Evolutionary conservation across 35 echinoderm and acorn worm genomes (phyloP).

Genomic region (Heliocidaris tuberculata): DNA sequence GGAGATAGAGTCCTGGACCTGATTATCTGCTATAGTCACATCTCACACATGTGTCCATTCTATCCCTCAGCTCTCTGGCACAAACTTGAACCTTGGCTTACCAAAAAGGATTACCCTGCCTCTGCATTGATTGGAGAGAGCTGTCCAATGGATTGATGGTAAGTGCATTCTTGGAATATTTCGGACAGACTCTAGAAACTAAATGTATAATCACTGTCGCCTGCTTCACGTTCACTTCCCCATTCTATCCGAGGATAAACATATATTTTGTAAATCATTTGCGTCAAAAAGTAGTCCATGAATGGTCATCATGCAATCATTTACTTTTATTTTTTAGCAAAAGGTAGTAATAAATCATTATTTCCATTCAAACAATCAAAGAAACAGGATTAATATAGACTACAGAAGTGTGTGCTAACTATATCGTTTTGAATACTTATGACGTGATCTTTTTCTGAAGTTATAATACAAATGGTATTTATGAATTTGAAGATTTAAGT

Average conservation of each 20-base stretch:
- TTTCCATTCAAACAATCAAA: too few species aligned
- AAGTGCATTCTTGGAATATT: conserved; percentile 3
- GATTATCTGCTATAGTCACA: neutral
- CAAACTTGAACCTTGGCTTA: conserved; percentile 8
- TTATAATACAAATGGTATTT: too few species aligned
- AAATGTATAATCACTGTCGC: neutral
- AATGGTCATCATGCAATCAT: too few species aligned
- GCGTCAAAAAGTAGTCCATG: neutral
- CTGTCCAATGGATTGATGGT: neutral
- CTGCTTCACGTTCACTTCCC: neutral
- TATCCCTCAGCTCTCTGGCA: neutral
- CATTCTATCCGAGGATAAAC: neutral
- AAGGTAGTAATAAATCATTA: too few species aligned
- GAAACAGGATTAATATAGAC: too few species aligned
- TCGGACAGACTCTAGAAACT: neutral
- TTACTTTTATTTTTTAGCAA: too few species aligned
- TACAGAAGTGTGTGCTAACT: too few species aligned
- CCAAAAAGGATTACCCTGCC: neutral
- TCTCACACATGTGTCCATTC: neutral
- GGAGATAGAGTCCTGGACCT: neutral
- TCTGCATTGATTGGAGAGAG: neutral
- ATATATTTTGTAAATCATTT: neutral
- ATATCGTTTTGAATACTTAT: too few species aligned
- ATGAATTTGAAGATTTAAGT: too few species aligned
- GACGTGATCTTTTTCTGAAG: too few species aligned